Evolutionary conservation across 92 coral and sea anemone species (phyloP), one percentile per base, ranked within the genome.

Genomic region (Palythoa grandis): DNA sequence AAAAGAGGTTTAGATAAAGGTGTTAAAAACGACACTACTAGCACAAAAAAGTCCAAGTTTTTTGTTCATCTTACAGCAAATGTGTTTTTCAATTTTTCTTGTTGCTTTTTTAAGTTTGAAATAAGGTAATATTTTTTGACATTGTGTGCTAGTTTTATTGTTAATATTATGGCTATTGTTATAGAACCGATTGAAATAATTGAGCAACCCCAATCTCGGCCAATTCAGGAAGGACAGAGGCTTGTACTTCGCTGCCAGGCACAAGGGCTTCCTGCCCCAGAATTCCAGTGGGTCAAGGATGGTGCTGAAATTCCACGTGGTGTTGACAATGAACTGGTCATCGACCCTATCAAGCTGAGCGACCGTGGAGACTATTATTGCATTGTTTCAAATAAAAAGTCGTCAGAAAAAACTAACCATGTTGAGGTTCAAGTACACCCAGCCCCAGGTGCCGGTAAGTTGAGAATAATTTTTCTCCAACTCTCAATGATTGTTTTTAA

Each of bases 181-280:
- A 22, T 82, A 96, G 99, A 94, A 72, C 95, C 94, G 9, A 94
- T 92, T 70, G 78, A 72, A 47, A 96, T 96, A 84, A 93, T 57
- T 6, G 98, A 93, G 70, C 99, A 96, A 56, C 99, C 99, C 13
- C 87, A 77, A 70, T 91, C 96, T 1, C 83, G 70, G 83, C 91
- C 92, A 24, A 90, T 93, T 7, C 92, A 83, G 70, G 95, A 84
- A 70, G 98, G 98, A 7, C 82, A 77, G n/a, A 71, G 57, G 52
- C 84, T 91, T 6, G 88, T 84, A 22, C 77, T 96, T 10, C 80
- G 70, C 7, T 91, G 95, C 77, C 90, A 70, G 47, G 99, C 98
- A 19, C 77, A 56, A 77, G 99, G 99, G 10, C 92, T 88, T 72
- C 98, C 99, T 2, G 82, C 93, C 11, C 99, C 99, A 35, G 82